Conservation (phyloP, 2,113 vertebrate species). For the Amia ocellicauda region DNA sequence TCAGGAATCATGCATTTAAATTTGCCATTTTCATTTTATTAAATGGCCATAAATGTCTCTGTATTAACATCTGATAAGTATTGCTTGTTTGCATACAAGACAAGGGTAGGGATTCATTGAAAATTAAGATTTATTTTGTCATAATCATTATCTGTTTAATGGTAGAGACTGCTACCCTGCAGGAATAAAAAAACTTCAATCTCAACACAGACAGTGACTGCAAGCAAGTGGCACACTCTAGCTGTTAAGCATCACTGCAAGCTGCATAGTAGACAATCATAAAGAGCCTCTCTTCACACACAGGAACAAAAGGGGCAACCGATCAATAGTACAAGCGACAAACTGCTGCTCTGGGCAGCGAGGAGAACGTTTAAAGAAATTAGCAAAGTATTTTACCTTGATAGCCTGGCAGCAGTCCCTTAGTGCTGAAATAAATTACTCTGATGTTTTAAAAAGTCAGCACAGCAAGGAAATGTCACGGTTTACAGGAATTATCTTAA, state of each 20-base stretch:
- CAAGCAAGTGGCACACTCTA: slow-evolving; percentile 52
- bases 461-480: background rate
- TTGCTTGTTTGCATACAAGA: slow-evolving; percentile 75
- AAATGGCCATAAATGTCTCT: slow-evolving; percentile 85
- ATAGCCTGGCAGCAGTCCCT: slow-evolving; percentile 47
- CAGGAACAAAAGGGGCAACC: slow-evolving; percentile 57
- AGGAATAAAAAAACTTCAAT: slow-evolving; percentile 74
- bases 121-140: slow-evolving; percentile 76
- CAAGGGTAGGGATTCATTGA: slow-evolving; percentile 46
- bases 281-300: slow-evolving; percentile 61
- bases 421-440: slow-evolving; percentile 20
- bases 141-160: slow-evolving; percentile 78
- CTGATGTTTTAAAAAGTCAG: background rate
- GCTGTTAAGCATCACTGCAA: slow-evolving; percentile 59
- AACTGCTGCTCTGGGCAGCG: slow-evolving; percentile 63
- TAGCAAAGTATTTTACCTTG: slow-evolving; percentile 61
- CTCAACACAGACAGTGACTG: slow-evolving; percentile 60
- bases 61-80: slow-evolving; percentile 75
- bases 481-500: slow-evolving; percentile 3
- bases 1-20: slow-evolving; percentile 86
- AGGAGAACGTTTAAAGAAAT: slow-evolving; percentile 64
- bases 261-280: slow-evolving; percentile 60
- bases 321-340: slow-evolving; percentile 57
- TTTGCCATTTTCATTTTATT: slow-evolving; percentile 82
- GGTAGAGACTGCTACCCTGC: slow-evolving; percentile 70